These are phyloP conservation scores for Acanthosepion lycidas DNA, from an alignment of 2,888 invertebrate species.

Conservation along the genomic window DNA sequence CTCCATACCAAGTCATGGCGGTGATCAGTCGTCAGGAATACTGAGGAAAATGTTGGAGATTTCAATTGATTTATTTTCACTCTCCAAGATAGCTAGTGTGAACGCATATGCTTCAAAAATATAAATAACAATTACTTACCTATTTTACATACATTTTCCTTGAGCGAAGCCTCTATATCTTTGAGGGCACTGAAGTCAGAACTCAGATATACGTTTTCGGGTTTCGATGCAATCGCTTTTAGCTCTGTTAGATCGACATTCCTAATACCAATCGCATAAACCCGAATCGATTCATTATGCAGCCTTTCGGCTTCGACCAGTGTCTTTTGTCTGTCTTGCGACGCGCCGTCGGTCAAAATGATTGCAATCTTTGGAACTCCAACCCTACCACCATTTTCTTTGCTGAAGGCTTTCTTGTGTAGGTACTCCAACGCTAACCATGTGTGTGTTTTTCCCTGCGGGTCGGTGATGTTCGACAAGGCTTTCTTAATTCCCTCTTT, in stretches of 20 bases:
- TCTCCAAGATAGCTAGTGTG: too few relatives aligned
- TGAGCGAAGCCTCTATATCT: background rate
- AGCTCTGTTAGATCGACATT: background rate
- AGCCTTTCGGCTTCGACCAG: conserved; percentile 1
- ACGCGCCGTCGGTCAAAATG: background rate
- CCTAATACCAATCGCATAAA: background rate
- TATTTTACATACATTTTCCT: background rate
- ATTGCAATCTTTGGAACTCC: conserved; percentile 18
- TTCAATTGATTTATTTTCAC: too few relatives aligned
- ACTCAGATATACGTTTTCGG: background rate
- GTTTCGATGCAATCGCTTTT: conserved; percentile 25
- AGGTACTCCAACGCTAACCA: conserved; percentile 39
- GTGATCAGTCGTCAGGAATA: too few relatives aligned
- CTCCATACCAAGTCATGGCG: too few relatives aligned
- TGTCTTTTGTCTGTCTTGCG: background rate
- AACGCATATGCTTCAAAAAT: too few relatives aligned
- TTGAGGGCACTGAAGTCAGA: background rate
- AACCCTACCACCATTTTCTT: background rate
- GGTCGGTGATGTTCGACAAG: background rate
- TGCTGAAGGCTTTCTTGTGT: background rate
- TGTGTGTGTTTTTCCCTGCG: background rate
- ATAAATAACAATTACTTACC: background rate
- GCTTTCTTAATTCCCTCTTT: background rate
- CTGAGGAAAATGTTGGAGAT: too few relatives aligned
- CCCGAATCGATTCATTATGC: background rate